Evolutionary conservation across 2,113 vertebrate species (phyloP).

Genomic region (Lamprologus sp.): DNA sequence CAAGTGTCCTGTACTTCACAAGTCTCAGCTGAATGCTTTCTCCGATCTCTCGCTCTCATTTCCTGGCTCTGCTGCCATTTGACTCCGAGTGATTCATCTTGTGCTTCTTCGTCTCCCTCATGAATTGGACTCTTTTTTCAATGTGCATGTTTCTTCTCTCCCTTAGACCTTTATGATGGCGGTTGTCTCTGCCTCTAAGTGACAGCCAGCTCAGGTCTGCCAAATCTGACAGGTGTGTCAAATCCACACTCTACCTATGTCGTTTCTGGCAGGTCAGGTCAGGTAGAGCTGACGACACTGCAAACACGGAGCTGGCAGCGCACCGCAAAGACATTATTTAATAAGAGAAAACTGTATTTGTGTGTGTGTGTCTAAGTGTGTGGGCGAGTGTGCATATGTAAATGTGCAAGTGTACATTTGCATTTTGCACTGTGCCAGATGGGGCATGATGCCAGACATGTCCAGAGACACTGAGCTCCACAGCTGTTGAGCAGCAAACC

Average conservation of each 20-base stretch:
- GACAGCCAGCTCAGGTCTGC: conserved; percentile 33
- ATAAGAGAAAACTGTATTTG: conserved; percentile 2
- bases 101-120: background rate
- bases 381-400: background rate
- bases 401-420: background rate
- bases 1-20: conserved; percentile 18
- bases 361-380: background rate
- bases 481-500: conserved; percentile 39
- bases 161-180: conserved; percentile 36
- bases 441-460: conserved; percentile 34
- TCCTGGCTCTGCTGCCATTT: conserved; percentile 36
- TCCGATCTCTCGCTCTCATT: conserved; percentile 15
- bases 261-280: conserved; percentile 47
- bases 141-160: background rate
- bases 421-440: conserved; percentile 16
- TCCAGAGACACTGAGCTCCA: conserved; percentile 20
- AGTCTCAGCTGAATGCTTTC: background rate
- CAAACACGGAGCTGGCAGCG: conserved; percentile 7
- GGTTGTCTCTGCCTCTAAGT: conserved; percentile 35
- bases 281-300: conserved; percentile 25
- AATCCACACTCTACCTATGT: conserved; percentile 52
- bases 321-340: conserved; percentile 23
- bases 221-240: conserved; percentile 63
- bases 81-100: conserved; percentile 41
- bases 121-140: conserved; percentile 5